phyloP scores from a whole-genome alignment of 2,888 invertebrate genomes.

The Orchesellides sinensis region DNA sequence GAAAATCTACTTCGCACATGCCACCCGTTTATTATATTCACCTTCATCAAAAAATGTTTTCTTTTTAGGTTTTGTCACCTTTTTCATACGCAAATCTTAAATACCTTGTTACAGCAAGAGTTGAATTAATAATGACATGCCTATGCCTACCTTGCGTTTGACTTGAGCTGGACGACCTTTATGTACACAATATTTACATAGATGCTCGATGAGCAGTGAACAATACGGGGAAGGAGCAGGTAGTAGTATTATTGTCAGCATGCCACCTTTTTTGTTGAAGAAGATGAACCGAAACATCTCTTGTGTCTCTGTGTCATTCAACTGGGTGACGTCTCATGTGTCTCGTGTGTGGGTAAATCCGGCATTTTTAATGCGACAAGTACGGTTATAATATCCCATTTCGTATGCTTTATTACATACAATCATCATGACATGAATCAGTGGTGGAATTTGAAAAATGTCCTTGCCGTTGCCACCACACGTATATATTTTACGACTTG shows the following conservation, averaged over 20 bases:
- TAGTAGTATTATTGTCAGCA: not conserved
- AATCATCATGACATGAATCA: not conserved
- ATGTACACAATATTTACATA: no score
- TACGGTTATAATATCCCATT: not conserved
- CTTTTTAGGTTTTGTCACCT: not conserved
- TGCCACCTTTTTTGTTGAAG: not conserved
- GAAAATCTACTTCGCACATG: not conserved
- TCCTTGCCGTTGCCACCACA: not conserved
- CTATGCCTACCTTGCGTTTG: not conserved
- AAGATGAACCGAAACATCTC: not conserved
- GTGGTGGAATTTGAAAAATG: constrained; percentile 22
- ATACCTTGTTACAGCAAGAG: not conserved
- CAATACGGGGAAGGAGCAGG: no score
- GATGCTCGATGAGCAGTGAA: no score
- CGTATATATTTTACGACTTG: not conserved
- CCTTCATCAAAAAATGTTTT: not conserved
- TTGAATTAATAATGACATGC: not conserved
- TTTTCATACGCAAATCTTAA: constrained; percentile 4
- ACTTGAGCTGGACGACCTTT: not conserved
- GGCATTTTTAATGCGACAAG: not conserved
- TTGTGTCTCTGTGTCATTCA: not conserved
- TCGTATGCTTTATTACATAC: not conserved
- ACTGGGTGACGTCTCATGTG: constrained; percentile 6
- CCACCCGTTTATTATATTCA: not conserved
- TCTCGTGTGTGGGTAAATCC: constrained; percentile 6